phyloP scores from a whole-genome alignment of 2,888 invertebrate genomes.

The Lydus trimaculatus region DNA sequence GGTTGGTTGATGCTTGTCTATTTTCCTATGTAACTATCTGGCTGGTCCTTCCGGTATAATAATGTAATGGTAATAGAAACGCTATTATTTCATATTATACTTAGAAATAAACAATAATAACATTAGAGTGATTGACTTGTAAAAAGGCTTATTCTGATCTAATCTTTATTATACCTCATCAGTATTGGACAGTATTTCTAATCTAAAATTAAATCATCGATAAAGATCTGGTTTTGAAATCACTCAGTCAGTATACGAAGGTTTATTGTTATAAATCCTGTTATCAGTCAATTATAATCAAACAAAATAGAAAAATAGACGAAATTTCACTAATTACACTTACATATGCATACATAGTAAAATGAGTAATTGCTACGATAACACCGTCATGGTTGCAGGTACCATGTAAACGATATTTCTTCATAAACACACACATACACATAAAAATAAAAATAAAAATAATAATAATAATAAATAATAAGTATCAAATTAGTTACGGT shows the following conservation, averaged over 20 bases:
- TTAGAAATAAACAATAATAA: neutral
- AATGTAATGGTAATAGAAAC: neutral
- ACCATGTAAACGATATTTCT: conserved; percentile 58
- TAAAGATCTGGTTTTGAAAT: no score
- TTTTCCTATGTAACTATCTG: no score
- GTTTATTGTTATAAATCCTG: neutral
- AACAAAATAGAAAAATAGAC: neutral
- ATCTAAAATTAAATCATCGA: no score
- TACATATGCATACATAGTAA: no score
- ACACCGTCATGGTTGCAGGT: conserved; percentile 49
- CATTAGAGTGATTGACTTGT: no score
- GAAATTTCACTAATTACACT: neutral
- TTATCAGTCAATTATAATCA: neutral
- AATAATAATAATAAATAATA: conserved; percentile 26
- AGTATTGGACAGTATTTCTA: no score
- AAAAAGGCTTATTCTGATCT: no score
- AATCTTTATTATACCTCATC: no score
- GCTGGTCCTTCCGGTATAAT: no score
- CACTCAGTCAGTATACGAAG: no score
- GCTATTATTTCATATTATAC: neutral
- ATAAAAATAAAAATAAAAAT: conserved; percentile 51
- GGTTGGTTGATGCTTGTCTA: no score
- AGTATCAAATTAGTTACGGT: conserved; percentile 58
- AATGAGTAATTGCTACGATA: neutral
- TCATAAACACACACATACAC: conserved; percentile 10